Conservation (phyloP, 2,113 vertebrate genomes). For the Megatriorchis doriae region DNA sequence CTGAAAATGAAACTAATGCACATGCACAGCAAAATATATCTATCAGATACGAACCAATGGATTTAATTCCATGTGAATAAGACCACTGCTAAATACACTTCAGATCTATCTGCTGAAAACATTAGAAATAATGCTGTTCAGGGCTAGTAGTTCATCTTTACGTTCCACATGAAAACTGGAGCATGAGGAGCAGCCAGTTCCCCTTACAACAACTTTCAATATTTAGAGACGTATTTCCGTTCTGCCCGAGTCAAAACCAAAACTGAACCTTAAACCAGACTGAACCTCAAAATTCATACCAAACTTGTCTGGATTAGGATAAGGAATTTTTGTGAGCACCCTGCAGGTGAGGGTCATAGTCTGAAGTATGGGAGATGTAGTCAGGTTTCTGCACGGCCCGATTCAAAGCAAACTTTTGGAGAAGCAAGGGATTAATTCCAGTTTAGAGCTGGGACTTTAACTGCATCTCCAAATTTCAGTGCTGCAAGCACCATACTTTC, state of each 20-base stretch:
- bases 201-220: neutral
- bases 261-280: neutral
- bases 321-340: neutral
- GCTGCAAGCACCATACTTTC: neutral
- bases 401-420: neutral
- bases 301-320: neutral
- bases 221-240: neutral
- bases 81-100: neutral
- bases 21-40: neutral
- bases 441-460: neutral
- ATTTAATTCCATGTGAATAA: neutral
- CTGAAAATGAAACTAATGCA: neutral
- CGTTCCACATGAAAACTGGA: neutral
- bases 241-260: neutral
- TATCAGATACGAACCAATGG: neutral
- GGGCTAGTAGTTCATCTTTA: neutral
- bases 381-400: neutral
- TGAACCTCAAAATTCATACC: neutral
- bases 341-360: neutral
- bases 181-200: neutral
- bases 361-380: neutral
- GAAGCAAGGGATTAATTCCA: neutral
- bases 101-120: neutral
- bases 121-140: neutral
- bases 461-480: neutral